Conservation (phyloP, 2,888 invertebrate genomes). For the Apamea monoglypha region DNA sequence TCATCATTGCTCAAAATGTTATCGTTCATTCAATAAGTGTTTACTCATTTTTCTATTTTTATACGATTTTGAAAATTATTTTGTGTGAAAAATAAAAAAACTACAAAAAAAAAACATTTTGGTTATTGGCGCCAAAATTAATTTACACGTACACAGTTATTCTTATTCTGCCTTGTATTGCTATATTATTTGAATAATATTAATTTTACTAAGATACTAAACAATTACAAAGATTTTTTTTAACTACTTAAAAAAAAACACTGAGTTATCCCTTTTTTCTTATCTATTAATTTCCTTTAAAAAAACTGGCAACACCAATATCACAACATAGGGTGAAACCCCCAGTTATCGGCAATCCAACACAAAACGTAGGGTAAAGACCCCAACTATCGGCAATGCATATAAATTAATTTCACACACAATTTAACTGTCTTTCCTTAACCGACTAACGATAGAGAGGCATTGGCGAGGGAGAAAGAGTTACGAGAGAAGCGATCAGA, state of each 20-base stretch:
- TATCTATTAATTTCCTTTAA: conserved; percentile 50
- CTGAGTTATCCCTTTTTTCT: conserved; percentile 15
- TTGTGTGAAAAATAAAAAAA: conserved; percentile 60
- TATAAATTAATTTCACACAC: conserved; percentile 48
- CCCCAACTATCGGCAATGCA: conserved; percentile 48
- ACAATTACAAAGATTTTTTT: conserved; percentile 8
- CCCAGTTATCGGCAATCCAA: conserved; percentile 8
- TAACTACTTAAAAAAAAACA: conserved; percentile 8
- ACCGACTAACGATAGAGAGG: conserved; percentile 85
- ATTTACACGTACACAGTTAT: neutral
- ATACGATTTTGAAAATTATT: conserved; percentile 53
- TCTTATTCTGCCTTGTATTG: neutral
- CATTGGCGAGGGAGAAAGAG: conserved; percentile 85
- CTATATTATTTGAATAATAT: conserved; percentile 13
- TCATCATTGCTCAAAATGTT: conserved; percentile 55
- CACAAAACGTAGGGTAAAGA: conserved; percentile 4
- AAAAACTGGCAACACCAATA: conserved; percentile 44
- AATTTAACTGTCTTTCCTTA: conserved; percentile 64
- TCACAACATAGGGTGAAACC: conserved; percentile 4
- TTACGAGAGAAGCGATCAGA: conserved; percentile 84
- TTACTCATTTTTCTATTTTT: conserved; percentile 63
- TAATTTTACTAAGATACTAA: conserved; percentile 31
- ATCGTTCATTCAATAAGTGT: conserved; percentile 42
- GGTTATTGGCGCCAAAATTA: conserved; percentile 27
- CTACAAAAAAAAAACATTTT: neutral